These are phyloP conservation scores for Carlito syrichta DNA, from an alignment of 2,113 vertebrate genomes.

Conservation along the genomic window DNA sequence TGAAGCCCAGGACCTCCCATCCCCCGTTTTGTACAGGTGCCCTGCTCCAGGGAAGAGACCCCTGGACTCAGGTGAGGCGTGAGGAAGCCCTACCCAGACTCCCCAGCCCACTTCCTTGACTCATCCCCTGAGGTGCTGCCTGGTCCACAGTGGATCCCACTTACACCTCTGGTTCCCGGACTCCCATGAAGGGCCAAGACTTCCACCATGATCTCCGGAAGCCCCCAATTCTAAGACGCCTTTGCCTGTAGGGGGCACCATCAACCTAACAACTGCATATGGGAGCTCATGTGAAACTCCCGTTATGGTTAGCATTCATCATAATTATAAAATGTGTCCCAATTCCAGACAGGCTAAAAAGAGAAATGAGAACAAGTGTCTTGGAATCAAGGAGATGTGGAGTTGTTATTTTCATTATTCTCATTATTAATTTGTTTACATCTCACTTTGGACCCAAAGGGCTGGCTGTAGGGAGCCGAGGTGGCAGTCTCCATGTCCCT, in stretches of 20 bases:
- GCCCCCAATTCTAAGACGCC: neutral
- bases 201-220: accelerated
- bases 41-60: neutral
- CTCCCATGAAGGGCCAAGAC: neutral
- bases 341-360: neutral
- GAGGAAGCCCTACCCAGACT: accelerated
- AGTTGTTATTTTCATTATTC: neutral
- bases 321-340: neutral
- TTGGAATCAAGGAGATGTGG: neutral
- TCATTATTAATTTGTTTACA: constrained; percentile 7
- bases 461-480: neutral
- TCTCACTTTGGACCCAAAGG: neutral
- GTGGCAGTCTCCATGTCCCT: accelerated
- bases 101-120: no score
- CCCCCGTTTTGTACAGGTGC: neutral
- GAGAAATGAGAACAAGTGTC: neutral
- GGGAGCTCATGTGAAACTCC: neutral
- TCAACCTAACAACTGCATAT: neutral
- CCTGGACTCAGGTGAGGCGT: neutral
- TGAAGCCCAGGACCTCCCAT: neutral
- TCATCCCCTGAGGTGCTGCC: neutral
- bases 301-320: neutral
- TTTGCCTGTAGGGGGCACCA: neutral
- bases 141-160: accelerated
- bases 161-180: neutral